phyloP scores from a whole-genome alignment of 1,140 invertebrate genomes.

The Olivierus martensii region DNA sequence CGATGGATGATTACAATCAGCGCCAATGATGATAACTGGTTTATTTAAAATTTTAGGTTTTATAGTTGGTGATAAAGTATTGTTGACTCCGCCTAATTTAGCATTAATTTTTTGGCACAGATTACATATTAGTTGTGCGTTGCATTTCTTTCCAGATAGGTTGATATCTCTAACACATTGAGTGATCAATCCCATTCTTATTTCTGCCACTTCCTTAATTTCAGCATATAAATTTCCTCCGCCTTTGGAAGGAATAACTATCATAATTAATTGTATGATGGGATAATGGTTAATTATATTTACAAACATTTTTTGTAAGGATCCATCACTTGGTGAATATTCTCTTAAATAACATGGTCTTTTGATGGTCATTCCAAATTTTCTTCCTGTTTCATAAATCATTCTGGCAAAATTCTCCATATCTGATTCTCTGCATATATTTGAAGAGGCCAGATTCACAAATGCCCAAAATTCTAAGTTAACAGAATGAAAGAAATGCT shows the following conservation, averaged over 20 bases:
- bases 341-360: background rate
- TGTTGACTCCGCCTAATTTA: conserved; percentile 68
- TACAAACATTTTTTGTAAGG: no score
- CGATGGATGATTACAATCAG: conserved; percentile 49
- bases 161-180: conserved; percentile 58
- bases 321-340: no score
- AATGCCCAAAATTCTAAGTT: conserved; percentile 22
- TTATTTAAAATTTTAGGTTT: conserved; percentile 25
- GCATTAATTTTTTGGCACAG: conserved; percentile 71
- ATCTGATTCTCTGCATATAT: background rate
- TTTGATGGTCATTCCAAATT: background rate
- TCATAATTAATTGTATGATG: no score
- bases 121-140: conserved; percentile 41
- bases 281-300: no score
- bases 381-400: background rate
- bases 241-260: no score
- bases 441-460: conserved; percentile 11
- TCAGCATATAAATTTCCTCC: conserved; percentile 23
- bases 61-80: background rate
- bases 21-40: conserved; percentile 57
- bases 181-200: conserved; percentile 55
- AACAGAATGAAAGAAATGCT: conserved; percentile 40
- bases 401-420: background rate
- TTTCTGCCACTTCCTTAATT: conserved; percentile 60
- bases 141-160: conserved; percentile 25